phyloP scores from a whole-genome alignment of 1,140 invertebrate genomes.

The Drosophila ogumai region DNA sequence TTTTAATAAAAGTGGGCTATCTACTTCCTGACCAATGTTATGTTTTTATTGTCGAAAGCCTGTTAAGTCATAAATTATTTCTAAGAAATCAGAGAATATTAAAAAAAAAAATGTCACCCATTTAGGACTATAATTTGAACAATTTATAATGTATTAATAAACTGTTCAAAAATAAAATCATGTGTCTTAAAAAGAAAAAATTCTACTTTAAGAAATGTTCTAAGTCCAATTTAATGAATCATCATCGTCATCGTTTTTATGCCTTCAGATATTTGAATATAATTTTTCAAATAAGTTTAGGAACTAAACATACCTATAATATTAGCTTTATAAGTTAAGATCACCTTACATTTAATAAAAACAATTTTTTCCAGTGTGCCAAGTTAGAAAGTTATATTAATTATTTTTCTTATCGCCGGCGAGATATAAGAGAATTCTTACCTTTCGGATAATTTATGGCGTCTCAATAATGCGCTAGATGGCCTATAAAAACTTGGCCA shows the following conservation, averaged over 20 bases:
- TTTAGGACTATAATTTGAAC: no score
- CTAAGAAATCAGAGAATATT: neutral
- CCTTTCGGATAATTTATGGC: neutral
- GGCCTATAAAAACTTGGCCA: constrained; percentile 28
- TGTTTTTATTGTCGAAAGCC: neutral
- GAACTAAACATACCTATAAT: no score
- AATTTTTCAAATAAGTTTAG: no score
- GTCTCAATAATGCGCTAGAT: neutral
- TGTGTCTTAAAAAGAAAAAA: no score
- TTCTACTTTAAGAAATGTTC: no score
- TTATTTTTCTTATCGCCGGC: constrained; percentile 22
- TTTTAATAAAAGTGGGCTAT: neutral
- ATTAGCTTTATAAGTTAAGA: no score
- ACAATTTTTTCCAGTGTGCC: neutral
- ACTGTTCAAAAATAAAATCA: neutral
- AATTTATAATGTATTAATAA: neutral
- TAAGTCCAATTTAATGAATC: no score
- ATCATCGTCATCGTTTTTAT: no score
- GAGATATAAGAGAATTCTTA: constrained; percentile 26
- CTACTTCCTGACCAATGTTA: neutral
- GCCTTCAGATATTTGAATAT: no score
- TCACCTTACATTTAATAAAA: neutral
- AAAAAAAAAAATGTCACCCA: no score
- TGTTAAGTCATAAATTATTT: neutral
- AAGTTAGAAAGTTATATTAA: neutral